These are phyloP conservation scores for Acropternis orthonyx DNA, from an alignment of 2,797 vertebrate species.

Conservation along the genomic window DNA sequence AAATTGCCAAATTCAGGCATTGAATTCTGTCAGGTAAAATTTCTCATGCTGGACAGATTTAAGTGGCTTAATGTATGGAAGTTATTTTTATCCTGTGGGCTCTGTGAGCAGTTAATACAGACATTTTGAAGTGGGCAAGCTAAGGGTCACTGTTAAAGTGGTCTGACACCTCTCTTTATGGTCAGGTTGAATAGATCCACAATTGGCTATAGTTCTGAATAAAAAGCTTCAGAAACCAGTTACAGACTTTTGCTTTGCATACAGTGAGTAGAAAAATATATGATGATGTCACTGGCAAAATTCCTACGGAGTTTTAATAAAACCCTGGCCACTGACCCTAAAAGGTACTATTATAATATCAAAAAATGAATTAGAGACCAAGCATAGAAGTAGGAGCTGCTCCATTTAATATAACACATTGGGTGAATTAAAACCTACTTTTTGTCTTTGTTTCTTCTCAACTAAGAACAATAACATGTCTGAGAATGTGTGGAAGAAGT, in stretches of 20 bases:
- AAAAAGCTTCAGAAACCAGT: neutral
- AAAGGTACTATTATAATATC: neutral
- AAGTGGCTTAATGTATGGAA: neutral
- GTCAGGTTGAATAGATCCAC: neutral
- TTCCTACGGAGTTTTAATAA: neutral
- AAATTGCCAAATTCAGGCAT: neutral
- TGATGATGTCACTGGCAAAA: neutral
- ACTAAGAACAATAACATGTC: neutral
- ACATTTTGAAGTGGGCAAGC: neutral
- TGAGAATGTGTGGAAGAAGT: neutral
- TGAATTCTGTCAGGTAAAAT: neutral
- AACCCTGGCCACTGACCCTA: neutral
- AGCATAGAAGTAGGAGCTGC: neutral
- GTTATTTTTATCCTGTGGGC: neutral
- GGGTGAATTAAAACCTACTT: neutral
- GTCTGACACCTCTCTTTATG: neutral
- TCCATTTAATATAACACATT: neutral
- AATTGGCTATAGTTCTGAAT: neutral
- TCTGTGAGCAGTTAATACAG: neutral
- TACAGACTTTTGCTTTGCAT: neutral
- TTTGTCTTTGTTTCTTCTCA: neutral
- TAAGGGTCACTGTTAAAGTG: neutral
- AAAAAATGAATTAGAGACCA: neutral
- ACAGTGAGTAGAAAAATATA: neutral
- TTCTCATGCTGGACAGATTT: neutral